Evolutionary conservation across 1,140 invertebrate genomes (phyloP).

Genomic region (Steinernema khuongi): DNA sequence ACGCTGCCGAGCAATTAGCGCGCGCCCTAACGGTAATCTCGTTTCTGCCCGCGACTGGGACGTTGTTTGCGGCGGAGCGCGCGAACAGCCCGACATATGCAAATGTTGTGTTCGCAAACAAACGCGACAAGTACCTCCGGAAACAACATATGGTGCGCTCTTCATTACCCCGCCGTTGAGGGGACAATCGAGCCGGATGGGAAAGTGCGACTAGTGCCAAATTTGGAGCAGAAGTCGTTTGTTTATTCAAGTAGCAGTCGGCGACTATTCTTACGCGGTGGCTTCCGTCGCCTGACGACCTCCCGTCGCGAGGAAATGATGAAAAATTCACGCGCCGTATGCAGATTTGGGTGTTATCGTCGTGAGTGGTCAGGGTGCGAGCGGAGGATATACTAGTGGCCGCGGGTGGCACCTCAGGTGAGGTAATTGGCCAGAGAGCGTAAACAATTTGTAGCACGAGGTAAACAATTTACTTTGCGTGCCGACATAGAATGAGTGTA

Average conservation of each 20-base stretch:
- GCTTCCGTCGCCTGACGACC: not conserved
- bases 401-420: too few species aligned
- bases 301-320: not conserved
- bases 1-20: slow-evolving; percentile 1
- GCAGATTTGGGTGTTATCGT: not conserved
- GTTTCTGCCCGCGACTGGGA: not conserved
- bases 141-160: not conserved
- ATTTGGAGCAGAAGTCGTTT: not conserved
- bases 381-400: too few species aligned
- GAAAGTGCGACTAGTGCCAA: not conserved
- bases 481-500: too few species aligned
- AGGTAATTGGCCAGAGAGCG: too few species aligned
- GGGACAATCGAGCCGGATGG: not conserved
- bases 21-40: not conserved
- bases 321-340: slow-evolving; percentile 14
- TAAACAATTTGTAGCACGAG: too few species aligned
- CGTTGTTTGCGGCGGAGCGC: not conserved
- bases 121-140: not conserved
- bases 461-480: too few species aligned
- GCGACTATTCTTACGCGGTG: not conserved
- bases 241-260: not conserved
- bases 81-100: not conserved
- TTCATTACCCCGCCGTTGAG: not conserved
- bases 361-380: too few species aligned
- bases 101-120: slow-evolving; percentile 8